These are phyloP conservation scores for Sternotherus odoratus DNA, from an alignment of 2,797 vertebrate species.

Conservation along the genomic window DNA sequence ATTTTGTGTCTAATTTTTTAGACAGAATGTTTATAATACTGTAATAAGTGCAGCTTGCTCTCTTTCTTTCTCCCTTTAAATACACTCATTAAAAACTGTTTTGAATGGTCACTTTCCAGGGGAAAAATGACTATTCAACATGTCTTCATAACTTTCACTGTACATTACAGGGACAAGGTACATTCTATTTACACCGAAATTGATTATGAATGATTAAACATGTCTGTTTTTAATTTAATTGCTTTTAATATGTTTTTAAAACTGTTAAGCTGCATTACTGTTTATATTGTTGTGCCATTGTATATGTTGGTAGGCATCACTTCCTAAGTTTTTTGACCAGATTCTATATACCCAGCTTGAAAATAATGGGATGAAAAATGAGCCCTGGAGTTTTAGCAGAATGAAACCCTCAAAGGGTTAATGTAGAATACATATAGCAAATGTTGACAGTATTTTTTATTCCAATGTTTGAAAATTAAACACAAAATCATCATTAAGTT, in stretches of 20 bases:
- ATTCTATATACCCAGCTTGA: constrained; percentile 55
- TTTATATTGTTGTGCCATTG: constrained; percentile 51
- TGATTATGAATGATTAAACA: constrained; percentile 1
- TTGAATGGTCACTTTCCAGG: constrained; percentile 33
- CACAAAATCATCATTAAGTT: constrained; percentile 83
- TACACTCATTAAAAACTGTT: constrained; percentile 20
- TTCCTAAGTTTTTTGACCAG: constrained; percentile 53
- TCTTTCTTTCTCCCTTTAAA: not conserved
- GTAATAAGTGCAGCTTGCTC: constrained; percentile 22
- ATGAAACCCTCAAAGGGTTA: constrained; percentile 78
- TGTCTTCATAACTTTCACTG: constrained; percentile 39
- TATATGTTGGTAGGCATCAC: constrained; percentile 66
- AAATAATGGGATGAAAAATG: constrained; percentile 3
- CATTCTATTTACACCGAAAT: constrained; percentile 30
- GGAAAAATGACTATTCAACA: constrained; percentile 29
- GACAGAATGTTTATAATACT: constrained; percentile 31
- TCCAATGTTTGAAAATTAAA: constrained; percentile 86
- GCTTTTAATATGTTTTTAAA: constrained; percentile 46
- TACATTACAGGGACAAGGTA: constrained; percentile 34
- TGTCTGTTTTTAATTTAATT: constrained; percentile 50
- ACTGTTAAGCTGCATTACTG: constrained; percentile 44
- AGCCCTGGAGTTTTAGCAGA: constrained; percentile 63
- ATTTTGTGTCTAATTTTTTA: constrained; percentile 58
- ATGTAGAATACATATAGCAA: constrained; percentile 83
- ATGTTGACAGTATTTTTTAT: constrained; percentile 86